Conservation (phyloP, 2,888 invertebrate genomes). For the Eilema sororculum region DNA sequence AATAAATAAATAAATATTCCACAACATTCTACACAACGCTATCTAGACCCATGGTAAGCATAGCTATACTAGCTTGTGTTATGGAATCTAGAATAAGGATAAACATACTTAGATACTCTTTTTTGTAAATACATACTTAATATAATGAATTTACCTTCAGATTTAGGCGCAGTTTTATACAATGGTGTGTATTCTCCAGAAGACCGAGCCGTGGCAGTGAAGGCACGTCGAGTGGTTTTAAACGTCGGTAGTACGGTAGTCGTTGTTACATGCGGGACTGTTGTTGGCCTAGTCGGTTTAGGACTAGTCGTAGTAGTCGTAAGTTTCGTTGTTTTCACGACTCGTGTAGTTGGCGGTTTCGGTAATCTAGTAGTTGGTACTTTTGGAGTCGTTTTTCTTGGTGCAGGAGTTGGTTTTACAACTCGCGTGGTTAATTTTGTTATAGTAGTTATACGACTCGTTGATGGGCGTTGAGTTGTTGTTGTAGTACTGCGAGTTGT, state of each 20-base stretch:
- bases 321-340: conserved; percentile 1
- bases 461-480: conserved; percentile 3
- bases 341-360: not conserved
- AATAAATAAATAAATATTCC: no score
- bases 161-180: conserved; percentile 4
- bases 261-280: not conserved
- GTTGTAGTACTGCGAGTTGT: not conserved
- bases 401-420: not conserved
- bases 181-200: not conserved
- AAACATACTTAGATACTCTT: no score
- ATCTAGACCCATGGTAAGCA: no score
- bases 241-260: not conserved
- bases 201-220: not conserved
- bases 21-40: no score
- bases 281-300: conserved; percentile 1
- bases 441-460: not conserved
- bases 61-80: no score
- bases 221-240: not conserved
- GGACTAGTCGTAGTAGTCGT: conserved; percentile 24
- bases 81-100: no score
- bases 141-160: no score
- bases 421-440: not conserved
- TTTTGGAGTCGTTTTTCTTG: conserved; percentile 1
- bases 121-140: no score
- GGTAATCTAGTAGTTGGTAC: not conserved